Base-by-base conservation (phyloP, 2,113 vertebrate species). In the Clinocottus analis region DNA sequence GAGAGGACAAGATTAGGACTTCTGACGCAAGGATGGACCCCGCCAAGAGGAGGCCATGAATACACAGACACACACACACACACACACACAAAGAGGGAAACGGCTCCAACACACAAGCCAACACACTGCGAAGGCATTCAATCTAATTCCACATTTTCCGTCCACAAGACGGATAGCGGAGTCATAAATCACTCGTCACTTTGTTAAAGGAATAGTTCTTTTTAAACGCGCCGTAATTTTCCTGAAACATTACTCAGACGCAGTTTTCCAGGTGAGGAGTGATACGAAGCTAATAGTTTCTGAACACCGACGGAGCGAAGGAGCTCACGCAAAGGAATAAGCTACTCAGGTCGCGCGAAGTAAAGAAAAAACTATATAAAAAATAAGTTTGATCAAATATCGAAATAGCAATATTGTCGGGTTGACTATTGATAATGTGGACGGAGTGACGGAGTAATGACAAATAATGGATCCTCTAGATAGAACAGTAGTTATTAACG, bases 1-100 rank as follows among this genome's bases (percentile, higher is more conserved):
- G 81, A 88, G 85, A 90, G 80, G 87, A 92, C 80, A 89, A 91
- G 92, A 94, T 93, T 94, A 94, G 86, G 75, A 80, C 79, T 87
- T 92, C 90, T 93, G 93, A 94, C 87, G 88, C 88, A 92, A 86
- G 72, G 90, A 92, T 84, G 84, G 82, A 88, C 79, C 71, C 65
- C 27, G 85, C 84, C 87, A 87, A 93, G 83, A 80, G 37, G 45
- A 82, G 88, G 77, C 77, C 72, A 84, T 74, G 81, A 77, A 83
- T 63, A 72, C 59, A 71, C 66, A 71, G 56, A 70, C 75, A 69
- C 72, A 49, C 35, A 76, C 47, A 60, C 71, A 60, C 45, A 47
- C 37, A 49, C 35, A 76, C 47, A 60, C 71, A 60, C 45, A 47
- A 33, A 64, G 61, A 83, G 58, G 66, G 43, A 86, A 83, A 80